A percentile compares a stretch with the other conserved stretches of the same genome.
These are phyloP conservation scores for Archocentrus centrarchus DNA, from an alignment of 2,113 vertebrate genomes.

Conservation along the genomic window DNA sequence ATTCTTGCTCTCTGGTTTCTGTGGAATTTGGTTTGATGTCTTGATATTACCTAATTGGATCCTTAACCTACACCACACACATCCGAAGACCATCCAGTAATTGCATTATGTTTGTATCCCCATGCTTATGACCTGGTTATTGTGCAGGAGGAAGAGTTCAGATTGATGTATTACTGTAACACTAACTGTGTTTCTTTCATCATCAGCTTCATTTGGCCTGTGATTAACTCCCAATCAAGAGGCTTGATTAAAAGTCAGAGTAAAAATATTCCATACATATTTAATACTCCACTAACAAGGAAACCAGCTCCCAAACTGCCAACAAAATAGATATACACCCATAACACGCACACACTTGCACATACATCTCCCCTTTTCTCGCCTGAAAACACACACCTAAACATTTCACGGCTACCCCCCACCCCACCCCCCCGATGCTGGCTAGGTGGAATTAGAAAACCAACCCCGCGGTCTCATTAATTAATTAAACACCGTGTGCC, in stretches of 20 bases:
- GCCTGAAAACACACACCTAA: conserved; percentile 75
- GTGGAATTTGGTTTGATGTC: neutral
- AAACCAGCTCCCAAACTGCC: conserved; percentile 81
- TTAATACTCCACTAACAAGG: conserved; percentile 81
- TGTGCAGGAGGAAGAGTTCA: conserved; percentile 26
- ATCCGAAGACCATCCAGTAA: neutral
- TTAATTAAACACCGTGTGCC: conserved; percentile 79
- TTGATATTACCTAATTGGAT: neutral
- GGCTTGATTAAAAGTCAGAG: conserved; percentile 79
- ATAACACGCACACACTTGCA: conserved; percentile 42
- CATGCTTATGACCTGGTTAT: conserved; percentile 69
- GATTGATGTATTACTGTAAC: conserved; percentile 61
- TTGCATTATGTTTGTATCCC: conserved; percentile 23
- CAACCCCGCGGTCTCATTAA: conserved; percentile 82
- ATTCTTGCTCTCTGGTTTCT: neutral
- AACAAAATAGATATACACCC: conserved; percentile 79
- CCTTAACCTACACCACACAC: neutral
- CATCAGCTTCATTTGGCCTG: conserved; percentile 75
- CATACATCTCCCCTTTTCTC: conserved; percentile 63
- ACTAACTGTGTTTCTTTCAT: conserved; percentile 55
- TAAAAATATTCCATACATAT: conserved; percentile 81
- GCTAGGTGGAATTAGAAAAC: conserved; percentile 79
- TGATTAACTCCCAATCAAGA: conserved; percentile 77
- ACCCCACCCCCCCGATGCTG: conserved; percentile 34
- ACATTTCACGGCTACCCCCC: conserved; percentile 73